Conservation (phyloP, 2,797 vertebrate genomes). For the Pseudochirops cupreus region DNA sequence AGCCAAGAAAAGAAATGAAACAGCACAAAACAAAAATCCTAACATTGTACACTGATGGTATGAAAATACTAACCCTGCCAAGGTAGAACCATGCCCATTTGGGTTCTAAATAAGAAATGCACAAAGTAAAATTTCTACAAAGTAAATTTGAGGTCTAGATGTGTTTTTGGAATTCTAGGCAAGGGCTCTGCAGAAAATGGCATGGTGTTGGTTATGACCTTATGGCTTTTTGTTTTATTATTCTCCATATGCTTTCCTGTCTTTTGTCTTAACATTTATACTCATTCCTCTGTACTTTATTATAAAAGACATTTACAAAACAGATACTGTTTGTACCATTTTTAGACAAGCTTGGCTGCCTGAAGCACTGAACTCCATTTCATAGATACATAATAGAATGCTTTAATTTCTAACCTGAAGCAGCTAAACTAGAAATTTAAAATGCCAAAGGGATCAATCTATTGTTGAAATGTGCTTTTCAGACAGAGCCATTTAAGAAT, state of each 20-base stretch:
- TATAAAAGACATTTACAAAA: conserved; percentile 80
- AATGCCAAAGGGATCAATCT: conserved; percentile 77
- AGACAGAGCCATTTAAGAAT: conserved; percentile 66
- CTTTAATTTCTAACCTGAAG: conserved; percentile 82
- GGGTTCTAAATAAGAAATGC: conserved; percentile 46
- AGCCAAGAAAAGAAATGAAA: conserved; percentile 78
- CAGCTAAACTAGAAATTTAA: conserved; percentile 74
- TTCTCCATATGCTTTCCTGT: conserved; percentile 67
- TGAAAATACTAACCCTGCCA: conserved; percentile 59
- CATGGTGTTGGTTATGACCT: conserved; percentile 56
- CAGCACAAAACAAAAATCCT: conserved; percentile 57
- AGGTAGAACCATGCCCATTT: conserved; percentile 54
- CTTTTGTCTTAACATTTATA: conserved; percentile 71
- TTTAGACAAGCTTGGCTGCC: conserved; percentile 77
- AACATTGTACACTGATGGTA: conserved; percentile 50
- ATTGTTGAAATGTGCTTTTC: conserved; percentile 77
- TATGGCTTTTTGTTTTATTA: conserved; percentile 11
- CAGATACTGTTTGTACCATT: conserved; percentile 72
- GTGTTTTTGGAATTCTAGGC: conserved; percentile 56
- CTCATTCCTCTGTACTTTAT: neutral
- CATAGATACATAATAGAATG: conserved; percentile 71
- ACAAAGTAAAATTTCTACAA: conserved; percentile 33
- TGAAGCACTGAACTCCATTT: conserved; percentile 80
- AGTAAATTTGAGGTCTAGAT: conserved; percentile 45
- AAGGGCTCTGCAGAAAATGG: conserved; percentile 48